Evolutionary conservation across 2,888 invertebrate species (phyloP), one percentile per base, ranked within the genome.

Genomic region (Keiferia lycopersicella): DNA sequence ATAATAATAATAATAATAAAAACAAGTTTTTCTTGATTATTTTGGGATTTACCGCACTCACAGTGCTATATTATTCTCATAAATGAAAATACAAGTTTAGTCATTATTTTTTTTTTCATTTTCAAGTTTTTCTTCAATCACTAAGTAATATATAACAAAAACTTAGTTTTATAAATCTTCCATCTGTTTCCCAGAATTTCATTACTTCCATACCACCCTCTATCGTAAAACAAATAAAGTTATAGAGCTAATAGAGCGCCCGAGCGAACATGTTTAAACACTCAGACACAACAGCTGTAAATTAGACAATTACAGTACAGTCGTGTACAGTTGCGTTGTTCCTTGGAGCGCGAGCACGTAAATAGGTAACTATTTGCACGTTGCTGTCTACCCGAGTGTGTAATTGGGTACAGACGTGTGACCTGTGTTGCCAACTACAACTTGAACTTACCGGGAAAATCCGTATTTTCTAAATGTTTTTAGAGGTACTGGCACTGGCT

Each of bases 291-390:
- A 39, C 39, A 58, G 58, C 38, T 26, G 38, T 58, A 20, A 38
- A 58, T 38, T 38, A 39, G 38, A 39, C 58, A 39, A 58, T 58
- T 58, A 39, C 39, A 34, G 34, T 10, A 34, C 34, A 34, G 34
- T 34, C 34, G 34, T 34, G 34, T 34, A 34, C 34, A 58, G 39
- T 12, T 57, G 30, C 4, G 34, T 57, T 56, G 56, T 34, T 34
- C 26, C 26, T 26, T n/a, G 11, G 56, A 56, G 56, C 56, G 20
- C 3, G 30, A 3, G 18, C 20, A 58, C 39, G 39, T 58, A 39
- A 57, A 38, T 38, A 39, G 58, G 18, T 20, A 58, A 38, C 39
- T 58, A 58, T 58, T 58, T 58, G 38, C 58, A 56, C 56, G 34
- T 56, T n/a, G 56, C 56, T 26, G 56, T 56, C n/a, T 16, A 56